phyloP scores from a whole-genome alignment of 2,888 invertebrate genomes.

The Pocota personata region DNA sequence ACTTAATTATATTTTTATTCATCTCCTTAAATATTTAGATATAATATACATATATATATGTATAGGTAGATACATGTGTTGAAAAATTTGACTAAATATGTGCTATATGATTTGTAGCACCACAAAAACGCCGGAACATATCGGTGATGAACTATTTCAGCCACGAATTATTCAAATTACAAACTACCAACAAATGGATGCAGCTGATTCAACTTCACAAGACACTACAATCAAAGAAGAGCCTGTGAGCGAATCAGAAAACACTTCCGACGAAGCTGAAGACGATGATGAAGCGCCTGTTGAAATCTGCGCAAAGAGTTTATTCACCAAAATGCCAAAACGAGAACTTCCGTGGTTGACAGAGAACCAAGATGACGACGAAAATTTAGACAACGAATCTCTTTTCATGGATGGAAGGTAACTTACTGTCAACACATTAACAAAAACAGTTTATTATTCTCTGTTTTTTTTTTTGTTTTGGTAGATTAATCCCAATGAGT shows the following conservation, averaged over 20 bases:
- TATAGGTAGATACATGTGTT: too few species aligned
- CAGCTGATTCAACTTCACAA: constrained; percentile 53
- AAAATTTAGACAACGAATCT: constrained; percentile 44
- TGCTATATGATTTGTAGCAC: not conserved
- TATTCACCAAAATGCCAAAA: constrained; percentile 80
- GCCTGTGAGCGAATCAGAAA: constrained; percentile 35
- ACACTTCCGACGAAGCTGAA: constrained; percentile 24
- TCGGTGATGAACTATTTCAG: constrained; percentile 75
- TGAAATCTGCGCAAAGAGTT: constrained; percentile 79
- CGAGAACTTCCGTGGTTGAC: constrained; percentile 83
- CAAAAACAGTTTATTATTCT: too few species aligned
- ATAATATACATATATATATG: too few species aligned
- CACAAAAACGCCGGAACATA: constrained; percentile 15
- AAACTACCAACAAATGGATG: constrained; percentile 78
- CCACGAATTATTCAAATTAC: constrained; percentile 82
- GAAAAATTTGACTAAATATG: too few species aligned
- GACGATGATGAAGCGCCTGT: constrained; percentile 55
- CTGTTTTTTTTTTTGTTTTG: too few species aligned
- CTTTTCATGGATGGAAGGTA: constrained; percentile 67
- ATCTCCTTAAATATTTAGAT: too few species aligned
- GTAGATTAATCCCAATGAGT: constrained; percentile 78
- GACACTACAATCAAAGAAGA: constrained; percentile 67
- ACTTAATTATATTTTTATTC: too few species aligned
- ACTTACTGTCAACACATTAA: not conserved
- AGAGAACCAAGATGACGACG: constrained; percentile 67